Evolutionary conservation across 2,797 vertebrate species (phyloP).

Genomic region (Micromesistius poutassou): DNA sequence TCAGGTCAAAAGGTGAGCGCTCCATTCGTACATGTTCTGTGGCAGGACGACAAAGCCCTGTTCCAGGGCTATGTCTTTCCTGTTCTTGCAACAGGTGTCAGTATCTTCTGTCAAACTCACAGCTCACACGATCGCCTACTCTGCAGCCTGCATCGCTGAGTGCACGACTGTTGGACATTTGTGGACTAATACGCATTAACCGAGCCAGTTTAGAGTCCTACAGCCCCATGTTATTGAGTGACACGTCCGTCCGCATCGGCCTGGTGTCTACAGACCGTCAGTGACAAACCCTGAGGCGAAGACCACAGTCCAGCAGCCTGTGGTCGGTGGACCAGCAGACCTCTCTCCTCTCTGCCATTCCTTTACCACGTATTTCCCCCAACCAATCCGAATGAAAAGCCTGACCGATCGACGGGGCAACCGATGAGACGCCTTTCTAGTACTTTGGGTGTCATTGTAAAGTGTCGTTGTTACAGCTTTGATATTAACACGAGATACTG

Average conservation of each 20-base stretch:
- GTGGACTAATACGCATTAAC: background rate
- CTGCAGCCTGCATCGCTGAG: background rate
- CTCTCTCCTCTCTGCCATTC: background rate
- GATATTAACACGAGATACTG: background rate
- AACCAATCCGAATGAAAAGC: no score
- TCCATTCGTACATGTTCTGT: background rate
- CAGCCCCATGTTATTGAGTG: background rate
- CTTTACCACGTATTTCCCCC: background rate
- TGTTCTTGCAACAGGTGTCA: background rate
- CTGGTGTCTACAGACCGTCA: background rate
- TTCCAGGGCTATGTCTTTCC: background rate
- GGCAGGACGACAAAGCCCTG: background rate
- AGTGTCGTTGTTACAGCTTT: background rate
- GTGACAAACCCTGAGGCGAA: background rate
- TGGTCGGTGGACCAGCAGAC: background rate
- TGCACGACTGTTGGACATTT: background rate
- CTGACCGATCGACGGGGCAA: no score
- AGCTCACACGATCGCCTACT: background rate
- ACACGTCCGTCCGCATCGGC: background rate
- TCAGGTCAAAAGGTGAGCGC: background rate
- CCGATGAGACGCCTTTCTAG: no score
- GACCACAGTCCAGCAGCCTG: no score
- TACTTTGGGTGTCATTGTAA: no score
- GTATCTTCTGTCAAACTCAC: background rate
- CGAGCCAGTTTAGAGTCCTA: background rate